Evolutionary conservation across 2,888 invertebrate species (phyloP).

Genomic region (Pristionchus mayeri): DNA sequence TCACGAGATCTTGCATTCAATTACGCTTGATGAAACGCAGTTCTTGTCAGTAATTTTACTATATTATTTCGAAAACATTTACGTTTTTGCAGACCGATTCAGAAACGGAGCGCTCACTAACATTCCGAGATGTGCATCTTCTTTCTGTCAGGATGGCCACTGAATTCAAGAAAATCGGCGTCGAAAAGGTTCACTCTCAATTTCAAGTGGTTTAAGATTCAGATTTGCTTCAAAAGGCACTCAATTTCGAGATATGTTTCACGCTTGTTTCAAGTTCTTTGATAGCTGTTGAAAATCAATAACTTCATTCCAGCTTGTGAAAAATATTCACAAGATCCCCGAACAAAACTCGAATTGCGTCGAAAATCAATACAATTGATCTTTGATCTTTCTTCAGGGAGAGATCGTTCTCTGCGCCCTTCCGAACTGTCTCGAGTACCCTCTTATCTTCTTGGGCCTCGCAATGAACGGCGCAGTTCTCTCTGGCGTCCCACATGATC

Average conservation of each 20-base stretch:
- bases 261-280: too few species aligned
- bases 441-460: slow-evolving; percentile 61
- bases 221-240: background rate
- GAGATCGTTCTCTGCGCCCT: slow-evolving; percentile 62
- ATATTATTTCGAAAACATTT: background rate
- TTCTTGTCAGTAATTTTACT: too few species aligned
- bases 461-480: slow-evolving; percentile 62
- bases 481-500: slow-evolving; percentile 60
- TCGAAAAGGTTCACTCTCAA: background rate
- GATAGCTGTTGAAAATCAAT: too few species aligned
- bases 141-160: background rate
- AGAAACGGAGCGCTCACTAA: background rate
- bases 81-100: too few species aligned
- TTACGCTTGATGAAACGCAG: too few species aligned
- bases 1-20: too few species aligned
- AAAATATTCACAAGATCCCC: too few species aligned
- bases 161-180: slow-evolving; percentile 9
- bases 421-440: slow-evolving; percentile 65
- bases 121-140: background rate
- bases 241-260: too few species aligned
- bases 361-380: background rate
- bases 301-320: too few species aligned
- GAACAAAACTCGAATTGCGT: too few species aligned
- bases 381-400: slow-evolving; percentile 48
- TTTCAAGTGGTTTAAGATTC: background rate